Conservation (phyloP, 1,140 invertebrate species). For the Bombus fervidus region DNA sequence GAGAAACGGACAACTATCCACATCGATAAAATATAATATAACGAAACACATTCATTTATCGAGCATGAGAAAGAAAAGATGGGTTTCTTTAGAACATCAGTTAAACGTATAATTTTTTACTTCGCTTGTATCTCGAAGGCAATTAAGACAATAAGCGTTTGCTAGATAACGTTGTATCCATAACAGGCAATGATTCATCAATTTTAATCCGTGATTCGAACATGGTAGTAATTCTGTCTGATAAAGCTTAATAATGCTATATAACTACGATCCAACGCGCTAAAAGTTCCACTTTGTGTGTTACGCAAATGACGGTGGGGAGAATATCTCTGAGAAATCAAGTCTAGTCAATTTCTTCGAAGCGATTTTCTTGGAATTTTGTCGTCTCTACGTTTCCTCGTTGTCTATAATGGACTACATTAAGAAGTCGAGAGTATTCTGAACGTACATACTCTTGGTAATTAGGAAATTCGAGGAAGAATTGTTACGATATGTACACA, state of each 20-base stretch:
- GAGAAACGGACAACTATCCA: too few species aligned
- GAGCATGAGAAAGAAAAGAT: too few species aligned
- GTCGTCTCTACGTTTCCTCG: not conserved
- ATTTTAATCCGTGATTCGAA: slow-evolving; percentile 54
- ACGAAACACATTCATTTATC: too few species aligned
- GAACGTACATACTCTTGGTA: not conserved
- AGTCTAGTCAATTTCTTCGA: slow-evolving; percentile 3
- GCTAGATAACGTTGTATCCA: slow-evolving; percentile 40
- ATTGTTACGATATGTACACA: not conserved
- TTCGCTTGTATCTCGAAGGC: not conserved
- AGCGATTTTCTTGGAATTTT: not conserved
- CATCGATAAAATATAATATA: too few species aligned
- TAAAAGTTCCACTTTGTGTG: not conserved
- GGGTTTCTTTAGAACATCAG: too few species aligned
- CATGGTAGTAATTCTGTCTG: slow-evolving; percentile 36
- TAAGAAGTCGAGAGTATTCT: not conserved
- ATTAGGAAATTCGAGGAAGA: not conserved
- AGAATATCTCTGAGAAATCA: slow-evolving; percentile 4
- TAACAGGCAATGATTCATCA: slow-evolving; percentile 55
- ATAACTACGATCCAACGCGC: slow-evolving; percentile 10
- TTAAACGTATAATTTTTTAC: too few species aligned
- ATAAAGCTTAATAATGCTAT: slow-evolving; percentile 50
- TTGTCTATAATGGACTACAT: not conserved
- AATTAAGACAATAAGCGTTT: slow-evolving; percentile 26
- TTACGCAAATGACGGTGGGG: slow-evolving; percentile 10